Conservation (phyloP, 1,140 invertebrate species). For the Trachymyrmex cornetzi region DNA sequence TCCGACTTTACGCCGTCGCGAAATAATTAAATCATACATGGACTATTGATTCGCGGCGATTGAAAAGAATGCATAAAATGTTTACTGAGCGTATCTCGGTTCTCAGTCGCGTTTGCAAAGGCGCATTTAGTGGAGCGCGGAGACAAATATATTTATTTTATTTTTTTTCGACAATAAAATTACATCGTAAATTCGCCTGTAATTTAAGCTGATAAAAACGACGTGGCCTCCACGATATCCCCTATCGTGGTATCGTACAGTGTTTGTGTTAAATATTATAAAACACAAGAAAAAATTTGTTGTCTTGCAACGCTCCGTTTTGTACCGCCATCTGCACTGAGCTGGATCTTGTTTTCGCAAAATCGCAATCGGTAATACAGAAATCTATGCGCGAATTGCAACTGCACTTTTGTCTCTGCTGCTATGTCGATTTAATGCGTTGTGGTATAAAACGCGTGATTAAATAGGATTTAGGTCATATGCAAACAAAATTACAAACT, state of each 20-base stretch:
- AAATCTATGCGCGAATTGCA: constrained; percentile 3
- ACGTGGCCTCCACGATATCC: constrained; percentile 13
- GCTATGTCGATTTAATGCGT: neutral
- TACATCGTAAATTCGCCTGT: neutral
- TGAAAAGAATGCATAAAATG: neutral
- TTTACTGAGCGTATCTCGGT: neutral
- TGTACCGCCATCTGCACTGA: constrained; percentile 67
- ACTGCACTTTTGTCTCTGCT: neutral
- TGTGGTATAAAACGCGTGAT: neutral
- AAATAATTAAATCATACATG: neutral
- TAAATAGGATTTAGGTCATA: neutral
- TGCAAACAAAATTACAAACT: neutral
- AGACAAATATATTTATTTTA: neutral
- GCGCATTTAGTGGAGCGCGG: too few relatives aligned
- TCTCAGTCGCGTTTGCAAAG: neutral
- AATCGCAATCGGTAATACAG: constrained; percentile 64
- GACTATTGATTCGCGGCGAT: neutral
- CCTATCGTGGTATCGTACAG: neutral
- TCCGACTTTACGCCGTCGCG: neutral
- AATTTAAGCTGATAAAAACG: constrained; percentile 25
- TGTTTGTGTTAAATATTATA: constrained; percentile 57
- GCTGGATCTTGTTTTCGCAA: neutral
- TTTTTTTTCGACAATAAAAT: neutral
- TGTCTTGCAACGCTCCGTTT: constrained; percentile 52
- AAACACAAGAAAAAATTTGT: neutral